Conservation (phyloP, 2,797 vertebrate genomes). For the Manis javanica region DNA sequence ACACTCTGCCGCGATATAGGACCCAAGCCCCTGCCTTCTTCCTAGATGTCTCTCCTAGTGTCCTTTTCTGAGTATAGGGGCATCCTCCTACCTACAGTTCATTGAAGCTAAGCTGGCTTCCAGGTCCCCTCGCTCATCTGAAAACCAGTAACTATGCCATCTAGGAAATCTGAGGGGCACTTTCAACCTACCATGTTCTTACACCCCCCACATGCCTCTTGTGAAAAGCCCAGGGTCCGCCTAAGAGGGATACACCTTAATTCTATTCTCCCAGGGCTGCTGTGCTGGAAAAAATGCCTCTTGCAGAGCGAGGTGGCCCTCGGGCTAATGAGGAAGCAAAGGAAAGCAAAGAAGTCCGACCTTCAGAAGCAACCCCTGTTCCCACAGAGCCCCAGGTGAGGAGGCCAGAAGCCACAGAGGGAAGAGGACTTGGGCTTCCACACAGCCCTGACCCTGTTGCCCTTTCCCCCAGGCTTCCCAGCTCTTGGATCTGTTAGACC, state of each 20-base stretch:
- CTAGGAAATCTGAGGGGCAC: not conserved
- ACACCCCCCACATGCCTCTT: not conserved
- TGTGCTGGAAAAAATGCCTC: slow-evolving; percentile 94
- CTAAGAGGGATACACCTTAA: not conserved
- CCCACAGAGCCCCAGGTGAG: slow-evolving; percentile 67
- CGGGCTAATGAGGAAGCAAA: slow-evolving; percentile 33
- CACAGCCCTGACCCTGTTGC: not conserved
- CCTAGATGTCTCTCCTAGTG: not conserved
- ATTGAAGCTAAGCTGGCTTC: not conserved
- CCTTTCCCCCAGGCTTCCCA: slow-evolving; percentile 87
- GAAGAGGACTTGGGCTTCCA: not conserved
- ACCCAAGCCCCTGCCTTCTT: not conserved
- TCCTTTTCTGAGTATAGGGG: not conserved
- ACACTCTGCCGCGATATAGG: not conserved
- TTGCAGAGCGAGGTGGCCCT: slow-evolving; percentile 88
- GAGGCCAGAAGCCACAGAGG: not conserved
- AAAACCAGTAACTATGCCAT: not conserved
- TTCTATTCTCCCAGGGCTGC: slow-evolving; percentile 88
- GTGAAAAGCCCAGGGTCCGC: not conserved
- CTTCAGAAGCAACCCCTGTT: slow-evolving; percentile 21
- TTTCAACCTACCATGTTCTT: not conserved
- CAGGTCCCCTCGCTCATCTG: not conserved
- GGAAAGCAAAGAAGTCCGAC: slow-evolving; percentile 67
- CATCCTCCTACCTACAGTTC: not conserved
- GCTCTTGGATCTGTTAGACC: slow-evolving; percentile 90